Conservation (phyloP, 2,113 vertebrate genomes). For the Accipiter cooperii region DNA sequence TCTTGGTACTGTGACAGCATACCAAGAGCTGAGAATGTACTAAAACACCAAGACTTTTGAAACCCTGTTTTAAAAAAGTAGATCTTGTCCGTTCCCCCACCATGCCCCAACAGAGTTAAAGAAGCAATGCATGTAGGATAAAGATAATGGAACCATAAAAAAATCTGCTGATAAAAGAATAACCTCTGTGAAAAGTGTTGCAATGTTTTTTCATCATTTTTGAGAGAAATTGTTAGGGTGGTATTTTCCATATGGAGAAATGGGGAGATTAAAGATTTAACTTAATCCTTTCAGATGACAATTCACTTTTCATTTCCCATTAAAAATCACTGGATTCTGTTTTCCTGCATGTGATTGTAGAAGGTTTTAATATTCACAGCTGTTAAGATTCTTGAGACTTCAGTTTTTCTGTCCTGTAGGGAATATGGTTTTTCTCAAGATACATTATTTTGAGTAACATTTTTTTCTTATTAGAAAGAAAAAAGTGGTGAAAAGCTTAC, state of each 20-base stretch:
- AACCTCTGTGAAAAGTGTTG: background rate
- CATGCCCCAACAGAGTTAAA: background rate
- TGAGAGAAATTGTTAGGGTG: background rate
- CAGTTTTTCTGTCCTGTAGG: background rate
- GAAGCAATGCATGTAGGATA: background rate
- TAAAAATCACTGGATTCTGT: background rate
- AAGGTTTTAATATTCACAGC: slow-evolving; percentile 4
- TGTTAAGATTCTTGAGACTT: background rate
- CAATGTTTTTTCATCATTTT: background rate
- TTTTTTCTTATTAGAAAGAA: background rate
- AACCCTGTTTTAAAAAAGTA: background rate
- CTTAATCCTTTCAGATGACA: slow-evolving; percentile 7
- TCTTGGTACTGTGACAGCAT: background rate
- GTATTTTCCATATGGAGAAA: background rate
- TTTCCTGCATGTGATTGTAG: background rate
- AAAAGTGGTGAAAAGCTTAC: background rate
- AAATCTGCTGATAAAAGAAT: background rate
- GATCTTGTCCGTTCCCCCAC: background rate
- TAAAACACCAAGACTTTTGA: background rate
- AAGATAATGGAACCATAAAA: background rate
- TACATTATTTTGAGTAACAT: background rate
- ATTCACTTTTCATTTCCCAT: slow-evolving; percentile 26
- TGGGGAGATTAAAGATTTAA: slow-evolving; percentile 19
- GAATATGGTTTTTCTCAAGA: background rate
- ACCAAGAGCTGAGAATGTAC: background rate